Base-by-base conservation (phyloP, 2,113 vertebrate species). In the Solea solea region DNA sequence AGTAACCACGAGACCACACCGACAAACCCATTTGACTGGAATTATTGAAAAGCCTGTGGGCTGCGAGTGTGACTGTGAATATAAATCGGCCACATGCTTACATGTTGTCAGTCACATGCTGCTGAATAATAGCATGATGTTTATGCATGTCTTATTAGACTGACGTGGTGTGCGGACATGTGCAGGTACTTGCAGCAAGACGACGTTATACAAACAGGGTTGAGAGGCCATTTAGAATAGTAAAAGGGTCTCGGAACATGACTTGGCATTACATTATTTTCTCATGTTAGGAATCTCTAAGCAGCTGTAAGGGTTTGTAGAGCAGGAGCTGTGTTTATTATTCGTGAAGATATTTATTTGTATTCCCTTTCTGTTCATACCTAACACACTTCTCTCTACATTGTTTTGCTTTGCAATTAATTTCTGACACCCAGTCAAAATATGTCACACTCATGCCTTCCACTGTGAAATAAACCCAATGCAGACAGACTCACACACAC, bases 211-310 rank as follows among this genome's bases (percentile, higher is more conserved):
- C 85, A 90, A 86, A 86, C 81, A 80, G 69, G 65, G 72, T 81
- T 42, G 78, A 82, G 64, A 74, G 80, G 71, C 63, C 61, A 72
- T 83, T 87, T 68, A 57, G 79, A 74, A 88, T 65, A 50, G 70
- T 40, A 64, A 69, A 70, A 77, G 80, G 75, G 72, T 64, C 44
- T 62, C 27, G 72, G 80, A 86, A 83, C 89, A 90, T 86, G 89
- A 86, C 79, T 89, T 49, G 68, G 89, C 85, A 89, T 93, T 80
- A 69, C 84, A 89, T 90, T 86, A 86, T 66, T 78, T 53, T 54
- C 45, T 40, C 58, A 46, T 57, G 58, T 72, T 55, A 71, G 74
- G 62, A 49, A 60, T 67, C 64, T 80, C 60, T 48, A 13, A 48
- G 11, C 45, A 13, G 45, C 14, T 4, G 45, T 48, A 34, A 53